Conservation (phyloP, 2,797 vertebrate genomes). For the Corythornis leucogaster region DNA sequence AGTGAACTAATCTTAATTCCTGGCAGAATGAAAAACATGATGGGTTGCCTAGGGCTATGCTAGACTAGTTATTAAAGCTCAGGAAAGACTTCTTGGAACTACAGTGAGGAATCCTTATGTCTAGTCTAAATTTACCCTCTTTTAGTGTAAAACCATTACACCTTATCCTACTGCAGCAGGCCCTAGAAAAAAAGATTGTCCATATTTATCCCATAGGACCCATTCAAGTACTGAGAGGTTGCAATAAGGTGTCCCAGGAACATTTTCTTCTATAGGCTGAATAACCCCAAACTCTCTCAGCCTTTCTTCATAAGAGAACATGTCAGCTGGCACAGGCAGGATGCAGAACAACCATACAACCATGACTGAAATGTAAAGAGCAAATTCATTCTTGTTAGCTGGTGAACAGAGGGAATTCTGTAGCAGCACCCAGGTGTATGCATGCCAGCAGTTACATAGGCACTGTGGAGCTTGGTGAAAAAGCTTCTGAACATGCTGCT, state of each 20-base stretch:
- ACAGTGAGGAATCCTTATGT: background rate
- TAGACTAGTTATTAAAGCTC: background rate
- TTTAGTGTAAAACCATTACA: background rate
- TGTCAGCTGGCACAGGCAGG: background rate
- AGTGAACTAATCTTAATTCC: background rate
- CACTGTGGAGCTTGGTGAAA: background rate
- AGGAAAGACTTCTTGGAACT: background rate
- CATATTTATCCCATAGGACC: background rate
- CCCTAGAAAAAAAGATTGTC: background rate
- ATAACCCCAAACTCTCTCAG: background rate
- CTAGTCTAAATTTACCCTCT: background rate
- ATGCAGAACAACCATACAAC: background rate
- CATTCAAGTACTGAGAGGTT: background rate
- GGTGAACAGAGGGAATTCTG: background rate
- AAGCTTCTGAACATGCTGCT: background rate
- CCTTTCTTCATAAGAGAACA: background rate
- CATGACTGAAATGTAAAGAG: background rate
- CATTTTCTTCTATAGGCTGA: background rate
- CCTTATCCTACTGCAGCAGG: background rate
- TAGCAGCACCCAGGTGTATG: background rate
- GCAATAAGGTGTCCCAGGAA: background rate
- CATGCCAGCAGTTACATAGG: background rate
- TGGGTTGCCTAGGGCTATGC: background rate
- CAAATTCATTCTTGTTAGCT: background rate
- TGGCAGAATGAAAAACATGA: background rate